Base-by-base conservation (phyloP, 1,140 invertebrate genomes). In the Papilio polytes region DNA sequence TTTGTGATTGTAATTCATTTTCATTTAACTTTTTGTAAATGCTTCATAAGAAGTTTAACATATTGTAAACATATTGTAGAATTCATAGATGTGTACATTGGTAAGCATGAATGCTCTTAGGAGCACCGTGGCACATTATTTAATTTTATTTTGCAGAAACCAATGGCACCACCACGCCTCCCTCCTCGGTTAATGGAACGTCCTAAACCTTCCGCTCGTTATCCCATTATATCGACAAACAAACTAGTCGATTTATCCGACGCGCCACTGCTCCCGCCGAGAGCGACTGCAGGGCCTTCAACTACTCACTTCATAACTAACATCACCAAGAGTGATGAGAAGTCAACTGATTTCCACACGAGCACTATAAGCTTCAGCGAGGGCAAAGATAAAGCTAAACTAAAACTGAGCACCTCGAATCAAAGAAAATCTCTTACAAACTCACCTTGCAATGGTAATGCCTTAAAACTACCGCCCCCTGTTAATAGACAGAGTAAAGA, bases 91-190 rank as follows among this genome's bases (percentile, higher is more conserved):
- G 83, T 80, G 84, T 84, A 86, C 84, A 74, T 82, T 80, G 77
- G 81, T 63, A 74, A 46, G 86, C 88, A 91, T 89, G 89, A 85
- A 84, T 85, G 89, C 86, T 88, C 87, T 66, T 88, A 90, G 88
- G 87, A 85, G 90, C 91, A 90, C 90, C 81, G 89, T 90, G 90
- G 91, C 92, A 92, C 92, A 92, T 92, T 89, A 93, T 93, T 86
- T 81, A 85, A 89, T 93, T 93, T 94, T 92, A 83, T 92, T 94
- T 94, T 94, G 86, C 93, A 94, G 92, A 93, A 90, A 87, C 92
- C 93, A 88, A 85, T 93, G 88, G 88, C 91, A 89, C 90, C 91
- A 89, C 90, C 91, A 90, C 88, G 89, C 84, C 80, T 88, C 86
- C 91, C 91, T 88, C 92, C 93, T 85, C 89, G 91, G 86, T 91